Percentiles rank a stretch among this genome's conserved stretches.
Conservation (phyloP, 2,797 vertebrate species). For the Channallabes apus region DNA sequence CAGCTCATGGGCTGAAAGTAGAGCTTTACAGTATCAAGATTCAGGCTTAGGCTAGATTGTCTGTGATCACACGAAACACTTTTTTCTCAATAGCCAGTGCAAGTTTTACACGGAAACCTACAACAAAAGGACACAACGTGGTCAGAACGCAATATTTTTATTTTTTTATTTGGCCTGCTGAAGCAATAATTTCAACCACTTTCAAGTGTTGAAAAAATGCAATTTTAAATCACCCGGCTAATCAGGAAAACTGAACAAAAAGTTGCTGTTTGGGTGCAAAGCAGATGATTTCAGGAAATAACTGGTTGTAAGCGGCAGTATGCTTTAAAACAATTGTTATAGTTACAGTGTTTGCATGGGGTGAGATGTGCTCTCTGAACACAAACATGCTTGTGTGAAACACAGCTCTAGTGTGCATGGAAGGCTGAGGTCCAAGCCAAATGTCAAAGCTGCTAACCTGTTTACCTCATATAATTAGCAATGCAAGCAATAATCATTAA, state of each 20-base stretch:
- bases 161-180: background rate
- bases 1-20: background rate
- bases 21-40: slow-evolving; percentile 17
- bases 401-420: background rate
- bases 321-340: background rate
- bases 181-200: background rate
- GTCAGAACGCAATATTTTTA: background rate
- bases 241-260: background rate
- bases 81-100: background rate
- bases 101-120: background rate
- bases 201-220: background rate
- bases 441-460: slow-evolving; percentile 14
- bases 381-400: background rate
- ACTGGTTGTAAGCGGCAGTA: background rate
- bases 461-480: slow-evolving; percentile 5
- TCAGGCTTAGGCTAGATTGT: background rate
- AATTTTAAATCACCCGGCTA: background rate
- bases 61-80: background rate
- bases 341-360: background rate
- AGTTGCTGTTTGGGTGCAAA: background rate
- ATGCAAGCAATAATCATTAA: background rate
- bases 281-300: background rate
- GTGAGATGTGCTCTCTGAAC: background rate
- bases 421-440: slow-evolving; percentile 5
- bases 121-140: background rate